phyloP scores from a whole-genome alignment of 2,113 vertebrate species.

The Oreochromis aureus region DNA sequence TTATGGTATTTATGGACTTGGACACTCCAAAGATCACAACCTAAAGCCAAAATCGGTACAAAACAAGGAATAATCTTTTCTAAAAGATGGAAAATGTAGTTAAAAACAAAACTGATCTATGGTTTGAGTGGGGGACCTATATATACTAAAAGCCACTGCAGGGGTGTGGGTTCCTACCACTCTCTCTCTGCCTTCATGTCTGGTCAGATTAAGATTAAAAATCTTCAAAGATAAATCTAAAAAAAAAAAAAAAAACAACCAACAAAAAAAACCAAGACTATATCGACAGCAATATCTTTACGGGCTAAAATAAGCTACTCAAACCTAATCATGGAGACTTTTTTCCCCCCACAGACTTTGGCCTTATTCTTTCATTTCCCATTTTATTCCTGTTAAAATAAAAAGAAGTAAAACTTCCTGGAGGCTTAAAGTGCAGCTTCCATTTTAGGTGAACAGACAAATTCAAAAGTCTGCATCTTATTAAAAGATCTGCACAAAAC shows the following conservation, averaged over 20 bases:
- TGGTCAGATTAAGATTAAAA: background rate
- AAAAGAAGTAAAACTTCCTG: background rate
- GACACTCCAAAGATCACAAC: background rate
- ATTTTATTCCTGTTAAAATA: background rate
- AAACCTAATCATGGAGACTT: background rate
- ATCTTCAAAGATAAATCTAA: background rate
- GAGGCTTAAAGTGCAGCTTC: background rate
- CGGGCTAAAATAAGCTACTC: background rate
- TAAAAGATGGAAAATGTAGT: background rate
- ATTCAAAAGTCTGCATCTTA: background rate
- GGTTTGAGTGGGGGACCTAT: background rate
- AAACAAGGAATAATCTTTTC: background rate
- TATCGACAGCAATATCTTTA: rapidly evolving
- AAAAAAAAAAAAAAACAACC: background rate
- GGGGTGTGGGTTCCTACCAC: background rate
- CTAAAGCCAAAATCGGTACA: rapidly evolving
- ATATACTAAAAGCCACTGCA: background rate
- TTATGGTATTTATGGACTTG: background rate
- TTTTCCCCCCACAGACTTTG: rapidly evolving
- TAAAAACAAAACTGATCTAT: background rate
- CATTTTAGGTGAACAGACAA: background rate
- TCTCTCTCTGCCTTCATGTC: background rate
- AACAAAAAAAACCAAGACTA: rapidly evolving
- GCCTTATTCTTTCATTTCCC: background rate
- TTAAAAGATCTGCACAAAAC: background rate